Evolutionary conservation across 2,888 invertebrate species (phyloP).

Genomic region (Himalopsyche japonica): DNA sequence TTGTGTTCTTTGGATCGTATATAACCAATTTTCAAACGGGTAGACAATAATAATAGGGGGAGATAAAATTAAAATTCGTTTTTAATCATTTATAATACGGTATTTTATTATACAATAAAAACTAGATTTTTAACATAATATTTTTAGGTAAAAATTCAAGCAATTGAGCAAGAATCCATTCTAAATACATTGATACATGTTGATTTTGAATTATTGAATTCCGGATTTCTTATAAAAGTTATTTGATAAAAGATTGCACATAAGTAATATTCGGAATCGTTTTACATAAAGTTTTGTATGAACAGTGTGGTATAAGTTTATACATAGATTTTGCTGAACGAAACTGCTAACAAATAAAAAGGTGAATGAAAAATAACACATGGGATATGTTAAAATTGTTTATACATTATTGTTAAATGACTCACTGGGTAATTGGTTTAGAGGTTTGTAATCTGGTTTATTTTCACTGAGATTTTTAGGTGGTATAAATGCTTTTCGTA

Average conservation of each 20-base stretch:
- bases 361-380: neutral
- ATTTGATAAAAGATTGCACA: conserved; percentile 17
- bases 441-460: neutral
- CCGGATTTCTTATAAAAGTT: neutral
- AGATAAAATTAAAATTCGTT: conserved; percentile 24
- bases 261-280: neutral
- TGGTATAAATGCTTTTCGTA: neutral
- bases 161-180: conserved; percentile 25
- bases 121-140: conserved; percentile 33
- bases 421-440: neutral
- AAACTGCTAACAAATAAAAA: neutral
- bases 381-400: neutral
- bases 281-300: neutral
- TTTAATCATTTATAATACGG: conserved; percentile 19
- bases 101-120: conserved; percentile 36
- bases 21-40: too few species aligned
- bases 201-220: neutral
- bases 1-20: neutral
- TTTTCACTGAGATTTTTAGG: neutral
- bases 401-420: neutral
- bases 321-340: neutral
- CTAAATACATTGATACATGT: conserved; percentile 11
- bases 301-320: neutral
- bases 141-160: conserved; percentile 27
- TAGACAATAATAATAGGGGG: too few species aligned